phyloP scores from a whole-genome alignment of 2,797 vertebrate genomes.

The Gouania willdenowi region DNA sequence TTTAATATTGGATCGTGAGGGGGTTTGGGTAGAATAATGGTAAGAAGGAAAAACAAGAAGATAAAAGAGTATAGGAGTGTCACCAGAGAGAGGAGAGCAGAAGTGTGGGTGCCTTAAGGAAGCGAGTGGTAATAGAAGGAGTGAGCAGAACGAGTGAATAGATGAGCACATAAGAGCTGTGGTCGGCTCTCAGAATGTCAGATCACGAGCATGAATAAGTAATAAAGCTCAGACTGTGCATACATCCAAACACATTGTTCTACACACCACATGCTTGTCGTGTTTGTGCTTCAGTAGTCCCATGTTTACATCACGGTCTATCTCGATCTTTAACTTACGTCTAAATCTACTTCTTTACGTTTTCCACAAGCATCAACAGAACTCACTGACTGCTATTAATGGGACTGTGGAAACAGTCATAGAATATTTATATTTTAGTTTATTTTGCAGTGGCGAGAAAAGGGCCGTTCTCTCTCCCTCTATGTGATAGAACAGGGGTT shows the following conservation, averaged over 20 bases:
- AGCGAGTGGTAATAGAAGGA: slow-evolving; percentile 1
- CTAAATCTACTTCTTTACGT: background rate
- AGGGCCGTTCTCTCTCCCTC: no score
- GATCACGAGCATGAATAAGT: slow-evolving; percentile 52
- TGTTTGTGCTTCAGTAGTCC: slow-evolving; percentile 19
- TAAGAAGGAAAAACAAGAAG: slow-evolving; percentile 5
- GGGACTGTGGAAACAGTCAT: slow-evolving; percentile 17
- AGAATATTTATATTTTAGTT: background rate
- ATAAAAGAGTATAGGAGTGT: slow-evolving; percentile 5
- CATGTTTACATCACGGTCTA: slow-evolving; percentile 18
- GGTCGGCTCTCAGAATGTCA: slow-evolving; percentile 14
- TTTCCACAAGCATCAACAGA: background rate
- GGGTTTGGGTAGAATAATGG: slow-evolving; percentile 15
- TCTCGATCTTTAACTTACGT: background rate
- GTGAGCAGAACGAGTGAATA: slow-evolving; percentile 1
- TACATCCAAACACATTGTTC: background rate
- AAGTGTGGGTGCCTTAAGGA: background rate
- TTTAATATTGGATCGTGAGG: no score
- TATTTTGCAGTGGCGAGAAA: no score
- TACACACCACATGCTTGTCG: slow-evolving; percentile 2
- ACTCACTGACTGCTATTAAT: slow-evolving; percentile 28
- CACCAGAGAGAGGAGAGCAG: slow-evolving; percentile 14
- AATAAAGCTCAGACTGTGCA: slow-evolving; percentile 21
- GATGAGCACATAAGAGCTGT: slow-evolving; percentile 31
- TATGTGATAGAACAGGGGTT: no score